Percentiles rank a stretch among this genome's conserved stretches.
Conservation (phyloP, 2,113 vertebrate species). For the Thinocorus orbignyianus region DNA sequence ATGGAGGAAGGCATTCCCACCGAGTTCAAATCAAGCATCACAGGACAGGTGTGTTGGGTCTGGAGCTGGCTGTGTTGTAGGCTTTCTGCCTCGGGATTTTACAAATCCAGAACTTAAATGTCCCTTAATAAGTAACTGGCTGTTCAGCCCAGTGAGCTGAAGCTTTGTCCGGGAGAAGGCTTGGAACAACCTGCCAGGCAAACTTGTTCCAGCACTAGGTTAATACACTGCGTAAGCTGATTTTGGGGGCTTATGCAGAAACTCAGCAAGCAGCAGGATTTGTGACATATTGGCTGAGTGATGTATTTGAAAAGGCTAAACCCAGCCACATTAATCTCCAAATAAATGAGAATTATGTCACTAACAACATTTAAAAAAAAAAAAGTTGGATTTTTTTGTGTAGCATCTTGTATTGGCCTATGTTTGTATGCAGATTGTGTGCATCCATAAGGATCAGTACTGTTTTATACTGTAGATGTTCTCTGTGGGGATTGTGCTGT, state of each 20-base stretch:
- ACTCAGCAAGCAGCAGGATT: accelerated
- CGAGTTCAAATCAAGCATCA: not conserved
- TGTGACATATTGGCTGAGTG: not conserved
- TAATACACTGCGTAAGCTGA: not conserved
- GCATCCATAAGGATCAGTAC: not conserved
- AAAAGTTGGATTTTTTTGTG: accelerated
- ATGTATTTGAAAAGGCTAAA: not conserved
- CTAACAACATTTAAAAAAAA: not conserved
- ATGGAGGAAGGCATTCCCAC: not conserved
- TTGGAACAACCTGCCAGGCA: not conserved
- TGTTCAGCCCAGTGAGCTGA: not conserved
- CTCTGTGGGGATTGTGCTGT: not conserved
- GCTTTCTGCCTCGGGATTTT: not conserved
- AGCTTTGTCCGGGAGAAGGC: not conserved
- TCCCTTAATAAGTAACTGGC: not conserved
- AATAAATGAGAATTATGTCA: not conserved
- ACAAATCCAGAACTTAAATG: not conserved
- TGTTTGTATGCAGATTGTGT: not conserved
- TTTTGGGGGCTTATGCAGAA: not conserved
- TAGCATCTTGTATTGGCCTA: not conserved
- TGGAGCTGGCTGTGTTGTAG: not conserved
- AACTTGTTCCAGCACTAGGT: not conserved
- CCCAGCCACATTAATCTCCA: not conserved
- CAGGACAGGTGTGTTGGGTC: accelerated
- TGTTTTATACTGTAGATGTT: not conserved